Evolutionary conservation across 2,113 vertebrate species (phyloP), one percentile per base, ranked within the genome.

Genomic region (Galbula dea): DNA sequence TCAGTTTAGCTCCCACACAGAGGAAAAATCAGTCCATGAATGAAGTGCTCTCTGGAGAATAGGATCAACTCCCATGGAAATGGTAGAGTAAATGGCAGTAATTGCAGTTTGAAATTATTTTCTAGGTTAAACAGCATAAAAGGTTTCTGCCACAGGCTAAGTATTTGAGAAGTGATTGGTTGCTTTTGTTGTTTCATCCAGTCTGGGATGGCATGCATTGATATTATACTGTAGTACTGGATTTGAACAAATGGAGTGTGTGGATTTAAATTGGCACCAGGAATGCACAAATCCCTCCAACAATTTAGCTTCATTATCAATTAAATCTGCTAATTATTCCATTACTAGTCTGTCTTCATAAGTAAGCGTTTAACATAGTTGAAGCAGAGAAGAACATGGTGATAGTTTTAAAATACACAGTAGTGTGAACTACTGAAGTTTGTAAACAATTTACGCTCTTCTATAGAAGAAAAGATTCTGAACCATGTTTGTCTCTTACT

Each of bases 71-170:
- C 39, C 0, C 3, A 62, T 74, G 81, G 75, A 91, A 76, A 46
- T 3, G 17, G 3, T 37, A 7, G 57, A 75, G 69, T 58, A 82
- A 92, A 89, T 1, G 7, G 46, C 67, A 69, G 59, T 77, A 91
- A 94, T 89, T 93, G 89, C 75, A 79, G 32, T n/a, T 85, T 32
- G 49, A 76, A 79, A 41, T 79, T 1, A 65, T 79, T 90, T 90
- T 84, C 48, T 49, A 20, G 54, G 34, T 72, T 92, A 72, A 94
- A 73, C 66, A 69, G 58, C 7, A 2, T 26, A 27, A 3, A n/a
- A 54, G 36, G 54, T 65, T 92, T 96, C 71, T 92, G 84, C 71
- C 34, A 22, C 49, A 30, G 77, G 90, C 69, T 12, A 36, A 51
- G 69, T 14, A 11, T 36, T 78, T 92, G 26, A 6, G 32, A 57